Conservation (phyloP, 2,888 invertebrate species). For the Hirtodrosophila confusa region DNA sequence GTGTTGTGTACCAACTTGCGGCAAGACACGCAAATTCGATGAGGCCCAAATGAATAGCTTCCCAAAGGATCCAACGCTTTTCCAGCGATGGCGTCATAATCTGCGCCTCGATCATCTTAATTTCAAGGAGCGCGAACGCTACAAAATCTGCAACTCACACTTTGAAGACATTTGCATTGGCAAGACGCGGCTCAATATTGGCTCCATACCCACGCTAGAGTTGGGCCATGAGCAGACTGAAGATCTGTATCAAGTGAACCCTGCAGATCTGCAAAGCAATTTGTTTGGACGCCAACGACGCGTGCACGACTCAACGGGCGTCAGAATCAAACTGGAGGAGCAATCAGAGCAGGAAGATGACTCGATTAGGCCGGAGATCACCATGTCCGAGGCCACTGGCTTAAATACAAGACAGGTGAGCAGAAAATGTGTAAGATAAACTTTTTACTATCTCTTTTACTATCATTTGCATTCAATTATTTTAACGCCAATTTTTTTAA, state of each 20-base stretch:
- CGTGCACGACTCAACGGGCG: constrained; percentile 20
- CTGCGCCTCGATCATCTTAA: constrained; percentile 72
- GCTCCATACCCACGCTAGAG: constrained; percentile 76
- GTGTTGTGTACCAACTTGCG: constrained; percentile 79
- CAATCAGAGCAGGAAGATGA: constrained; percentile 46
- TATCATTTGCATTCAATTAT: too few relatives aligned
- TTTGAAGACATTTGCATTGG: constrained; percentile 81
- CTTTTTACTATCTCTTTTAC: too few relatives aligned
- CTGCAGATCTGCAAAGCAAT: constrained; percentile 69
- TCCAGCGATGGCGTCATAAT: constrained; percentile 79
- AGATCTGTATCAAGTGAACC: constrained; percentile 75
- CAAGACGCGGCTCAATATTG: constrained; percentile 74
- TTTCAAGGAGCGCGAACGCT: constrained; percentile 79
- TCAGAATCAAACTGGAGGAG: constrained; percentile 46
- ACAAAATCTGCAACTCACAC: constrained; percentile 80
- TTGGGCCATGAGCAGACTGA: constrained; percentile 74
- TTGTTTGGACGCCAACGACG: constrained; percentile 65
- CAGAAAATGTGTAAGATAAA: too few relatives aligned
- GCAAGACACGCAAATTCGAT: constrained; percentile 80
- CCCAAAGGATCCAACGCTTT: constrained; percentile 70
- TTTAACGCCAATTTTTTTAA: too few relatives aligned
- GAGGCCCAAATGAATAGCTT: constrained; percentile 82
- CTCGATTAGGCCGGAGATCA: constrained; percentile 16
- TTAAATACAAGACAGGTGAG: constrained; percentile 54
- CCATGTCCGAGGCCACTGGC: constrained; percentile 20